These are phyloP conservation scores for Seladonia tumulorum DNA, from an alignment of 2,888 invertebrate species.

Conservation along the genomic window DNA sequence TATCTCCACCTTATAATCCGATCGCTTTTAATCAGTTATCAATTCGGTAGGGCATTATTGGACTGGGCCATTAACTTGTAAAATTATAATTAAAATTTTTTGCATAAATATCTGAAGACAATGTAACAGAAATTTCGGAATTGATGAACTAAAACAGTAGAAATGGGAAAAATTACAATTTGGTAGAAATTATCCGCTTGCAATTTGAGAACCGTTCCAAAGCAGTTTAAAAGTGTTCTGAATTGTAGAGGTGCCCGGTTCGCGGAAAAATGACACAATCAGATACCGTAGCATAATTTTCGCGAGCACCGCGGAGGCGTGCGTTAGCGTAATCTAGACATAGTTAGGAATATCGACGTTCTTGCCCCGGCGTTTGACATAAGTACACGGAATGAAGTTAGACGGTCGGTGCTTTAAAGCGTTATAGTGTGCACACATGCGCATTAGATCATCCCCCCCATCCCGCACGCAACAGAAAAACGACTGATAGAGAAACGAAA, in stretches of 20 bases:
- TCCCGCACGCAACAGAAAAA: constrained; percentile 25
- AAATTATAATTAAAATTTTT: not conserved
- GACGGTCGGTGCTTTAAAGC: constrained; percentile 40
- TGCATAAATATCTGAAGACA: too few species aligned
- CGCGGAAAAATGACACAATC: not conserved
- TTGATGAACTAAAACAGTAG: too few species aligned
- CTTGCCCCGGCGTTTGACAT: constrained; percentile 43
- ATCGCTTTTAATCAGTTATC: not conserved
- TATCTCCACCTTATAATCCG: not conserved
- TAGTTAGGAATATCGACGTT: constrained; percentile 33
- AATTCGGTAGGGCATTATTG: not conserved
- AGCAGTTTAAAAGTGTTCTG: not conserved
- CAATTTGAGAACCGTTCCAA: not conserved
- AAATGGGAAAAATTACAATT: not conserved
- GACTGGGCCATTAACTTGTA: not conserved
- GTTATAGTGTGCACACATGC: constrained; percentile 31
- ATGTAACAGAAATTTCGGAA: too few species aligned
- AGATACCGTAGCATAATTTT: constrained; percentile 24
- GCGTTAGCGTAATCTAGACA: constrained; percentile 11
- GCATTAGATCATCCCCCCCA: constrained; percentile 20
- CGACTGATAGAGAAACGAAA: constrained; percentile 27
- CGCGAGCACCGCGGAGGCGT: not conserved
- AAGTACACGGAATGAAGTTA: constrained; percentile 48
- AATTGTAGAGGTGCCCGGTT: not conserved
- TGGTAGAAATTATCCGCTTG: not conserved